Conservation (phyloP, 1,140 invertebrate species). For the Drosophila kikkawai region DNA sequence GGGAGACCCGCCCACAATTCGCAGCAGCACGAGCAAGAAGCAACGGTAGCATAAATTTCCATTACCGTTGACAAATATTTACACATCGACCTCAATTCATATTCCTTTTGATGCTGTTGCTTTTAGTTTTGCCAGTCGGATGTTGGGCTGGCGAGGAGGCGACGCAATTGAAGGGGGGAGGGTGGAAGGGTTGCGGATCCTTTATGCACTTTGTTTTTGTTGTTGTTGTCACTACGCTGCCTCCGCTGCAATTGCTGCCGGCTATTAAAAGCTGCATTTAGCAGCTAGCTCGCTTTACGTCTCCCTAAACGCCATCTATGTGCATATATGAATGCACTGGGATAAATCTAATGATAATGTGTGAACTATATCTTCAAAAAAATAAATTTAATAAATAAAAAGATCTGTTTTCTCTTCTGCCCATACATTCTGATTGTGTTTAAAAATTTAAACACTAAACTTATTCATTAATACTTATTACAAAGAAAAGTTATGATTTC, state of each 20-base stretch:
- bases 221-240: conserved; percentile 14
- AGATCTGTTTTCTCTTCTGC: no score
- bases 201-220: conserved; percentile 44
- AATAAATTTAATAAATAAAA: no score
- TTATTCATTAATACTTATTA: background rate
- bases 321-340: background rate
- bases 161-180: background rate
- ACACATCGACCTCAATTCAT: conserved; percentile 84
- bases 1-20: conserved; percentile 10
- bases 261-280: conserved; percentile 66
- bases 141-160: background rate
- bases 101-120: conserved; percentile 83
- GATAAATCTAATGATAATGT: background rate
- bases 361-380: no score
- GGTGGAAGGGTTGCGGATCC: conserved; percentile 1
- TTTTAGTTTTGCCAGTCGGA: conserved; percentile 66
- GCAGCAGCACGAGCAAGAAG: conserved; percentile 25
- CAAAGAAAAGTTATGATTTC: no score
- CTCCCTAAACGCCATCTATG: conserved; percentile 5
- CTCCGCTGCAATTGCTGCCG: conserved; percentile 35
- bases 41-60: conserved; percentile 78
- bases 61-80: conserved; percentile 84
- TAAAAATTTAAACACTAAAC: no score
- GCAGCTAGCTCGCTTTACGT: conserved; percentile 22
- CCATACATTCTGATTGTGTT: no score